Conservation (phyloP, 2,797 vertebrate species). For the Micromesistius poutassou region DNA sequence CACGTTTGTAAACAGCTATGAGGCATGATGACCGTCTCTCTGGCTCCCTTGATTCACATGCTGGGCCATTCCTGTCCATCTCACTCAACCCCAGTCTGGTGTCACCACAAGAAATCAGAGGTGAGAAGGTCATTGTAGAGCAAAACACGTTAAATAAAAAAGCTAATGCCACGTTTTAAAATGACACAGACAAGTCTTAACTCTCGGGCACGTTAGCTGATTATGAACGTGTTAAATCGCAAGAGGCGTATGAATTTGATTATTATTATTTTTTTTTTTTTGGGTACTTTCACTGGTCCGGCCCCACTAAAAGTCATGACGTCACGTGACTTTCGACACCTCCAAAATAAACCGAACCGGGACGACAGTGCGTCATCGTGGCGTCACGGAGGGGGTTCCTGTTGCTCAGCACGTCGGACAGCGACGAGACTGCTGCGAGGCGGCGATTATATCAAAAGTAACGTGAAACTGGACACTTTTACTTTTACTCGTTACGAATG, state of each 20-base stretch:
- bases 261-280: too few relatives aligned
- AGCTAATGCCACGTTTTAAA: too few relatives aligned
- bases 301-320: slow-evolving; percentile 39
- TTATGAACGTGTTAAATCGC: not conserved
- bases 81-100: slow-evolving; percentile 39
- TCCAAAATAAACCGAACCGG: slow-evolving; percentile 44
- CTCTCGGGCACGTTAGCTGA: too few relatives aligned
- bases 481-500: too few relatives aligned
- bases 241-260: too few relatives aligned
- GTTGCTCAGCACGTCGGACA: slow-evolving; percentile 50
- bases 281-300: slow-evolving; percentile 18
- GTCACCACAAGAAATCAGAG: too few relatives aligned
- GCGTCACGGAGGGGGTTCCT: slow-evolving; percentile 46
- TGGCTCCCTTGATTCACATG: slow-evolving; percentile 38
- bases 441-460: too few relatives aligned
- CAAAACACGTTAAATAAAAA: too few relatives aligned
- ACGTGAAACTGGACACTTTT: too few relatives aligned
- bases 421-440: slow-evolving; percentile 13
- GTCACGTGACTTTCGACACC: slow-evolving; percentile 53
- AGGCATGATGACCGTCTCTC: slow-evolving; percentile 49
- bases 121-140: too few relatives aligned
- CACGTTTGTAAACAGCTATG: slow-evolving; percentile 47
- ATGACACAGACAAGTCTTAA: too few relatives aligned
- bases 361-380: slow-evolving; percentile 31
- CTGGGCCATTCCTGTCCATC: slow-evolving; percentile 58